These are phyloP conservation scores for Channa maculata DNA, from an alignment of 2,113 vertebrate genomes.

Conservation along the genomic window DNA sequence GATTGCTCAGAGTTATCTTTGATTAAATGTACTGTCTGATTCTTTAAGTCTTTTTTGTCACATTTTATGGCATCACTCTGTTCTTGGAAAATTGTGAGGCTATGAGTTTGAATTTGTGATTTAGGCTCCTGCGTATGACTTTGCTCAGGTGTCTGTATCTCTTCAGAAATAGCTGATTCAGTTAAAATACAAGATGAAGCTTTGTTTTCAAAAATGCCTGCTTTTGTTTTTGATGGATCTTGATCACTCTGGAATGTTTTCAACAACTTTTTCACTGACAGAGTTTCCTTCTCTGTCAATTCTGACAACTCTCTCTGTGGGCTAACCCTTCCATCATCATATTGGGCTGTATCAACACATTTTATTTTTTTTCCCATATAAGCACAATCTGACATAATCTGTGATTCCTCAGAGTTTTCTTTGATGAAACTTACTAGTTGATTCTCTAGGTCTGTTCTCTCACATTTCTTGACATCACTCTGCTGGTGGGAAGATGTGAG, in stretches of 20 bases:
- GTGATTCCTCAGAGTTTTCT: constrained; percentile 20
- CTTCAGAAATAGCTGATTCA: constrained; percentile 18
- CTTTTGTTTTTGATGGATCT: too few species aligned
- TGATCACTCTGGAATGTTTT: too few species aligned
- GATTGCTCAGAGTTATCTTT: constrained; percentile 20
- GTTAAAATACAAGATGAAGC: too few species aligned
- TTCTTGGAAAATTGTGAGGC: not conserved
- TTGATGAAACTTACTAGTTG: not conserved
- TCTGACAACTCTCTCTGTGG: too few species aligned
- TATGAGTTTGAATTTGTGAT: constrained; percentile 23
- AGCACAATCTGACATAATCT: constrained; percentile 9
- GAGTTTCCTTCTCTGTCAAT: too few species aligned
- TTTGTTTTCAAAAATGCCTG: too few species aligned
- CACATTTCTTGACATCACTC: constrained; percentile 15
- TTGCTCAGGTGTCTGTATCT: constrained; percentile 8
- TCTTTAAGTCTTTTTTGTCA: constrained; percentile 8
- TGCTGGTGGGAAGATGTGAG: not conserved
- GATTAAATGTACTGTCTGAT: not conserved
- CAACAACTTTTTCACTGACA: too few species aligned
- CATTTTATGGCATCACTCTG: constrained; percentile 14
- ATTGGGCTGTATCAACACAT: constrained; percentile 7
- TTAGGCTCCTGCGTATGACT: constrained; percentile 12
- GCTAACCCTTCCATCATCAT: constrained; percentile 57
- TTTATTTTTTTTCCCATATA: constrained; percentile 8
- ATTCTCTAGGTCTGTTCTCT: constrained; percentile 16